Conservation (phyloP, 2,797 vertebrate species). For the Hippocampus kuda region DNA sequence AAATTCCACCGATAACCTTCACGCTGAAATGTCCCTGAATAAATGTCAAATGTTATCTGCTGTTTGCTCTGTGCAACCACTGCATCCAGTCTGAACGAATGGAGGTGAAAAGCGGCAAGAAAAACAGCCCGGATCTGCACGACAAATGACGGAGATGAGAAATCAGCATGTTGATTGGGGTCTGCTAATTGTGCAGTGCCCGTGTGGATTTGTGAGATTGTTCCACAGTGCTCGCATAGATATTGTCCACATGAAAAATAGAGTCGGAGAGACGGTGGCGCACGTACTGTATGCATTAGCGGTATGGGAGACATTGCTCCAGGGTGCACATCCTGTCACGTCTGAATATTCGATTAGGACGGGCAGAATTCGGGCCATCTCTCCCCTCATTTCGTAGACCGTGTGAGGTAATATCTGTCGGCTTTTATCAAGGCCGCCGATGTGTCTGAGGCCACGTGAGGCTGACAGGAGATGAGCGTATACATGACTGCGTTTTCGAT, state of each 20-base stretch:
- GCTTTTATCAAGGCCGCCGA: slow-evolving; percentile 32
- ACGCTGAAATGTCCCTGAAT: slow-evolving; percentile 64
- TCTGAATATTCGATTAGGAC: slow-evolving; percentile 58
- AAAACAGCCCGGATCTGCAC: slow-evolving; percentile 27
- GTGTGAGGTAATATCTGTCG: slow-evolving; percentile 44
- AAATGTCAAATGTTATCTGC: slow-evolving; percentile 72
- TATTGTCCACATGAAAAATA: background rate
- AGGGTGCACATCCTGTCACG: slow-evolving; percentile 16
- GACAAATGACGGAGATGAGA: slow-evolving; percentile 17
- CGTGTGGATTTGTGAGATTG: background rate
- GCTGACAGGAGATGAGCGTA: slow-evolving; percentile 21
- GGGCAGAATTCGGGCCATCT: slow-evolving; percentile 37
- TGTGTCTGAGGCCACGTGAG: slow-evolving; percentile 9
- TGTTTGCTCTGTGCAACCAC: slow-evolving; percentile 62
- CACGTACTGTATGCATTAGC: background rate
- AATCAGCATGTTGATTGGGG: slow-evolving; percentile 17
- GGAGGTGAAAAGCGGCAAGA: slow-evolving; percentile 46
- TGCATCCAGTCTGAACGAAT: slow-evolving; percentile 55
- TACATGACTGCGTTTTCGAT: slow-evolving; percentile 24
- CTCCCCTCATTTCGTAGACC: slow-evolving; percentile 34
- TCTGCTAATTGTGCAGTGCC: slow-evolving; percentile 6
- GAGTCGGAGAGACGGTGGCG: background rate
- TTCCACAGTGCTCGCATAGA: background rate
- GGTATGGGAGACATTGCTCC: slow-evolving; percentile 3
- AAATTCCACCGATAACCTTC: slow-evolving; percentile 68